Evolutionary conservation across 2,113 vertebrate genomes (phyloP).

Genomic region (Hypomesus transpacificus): DNA sequence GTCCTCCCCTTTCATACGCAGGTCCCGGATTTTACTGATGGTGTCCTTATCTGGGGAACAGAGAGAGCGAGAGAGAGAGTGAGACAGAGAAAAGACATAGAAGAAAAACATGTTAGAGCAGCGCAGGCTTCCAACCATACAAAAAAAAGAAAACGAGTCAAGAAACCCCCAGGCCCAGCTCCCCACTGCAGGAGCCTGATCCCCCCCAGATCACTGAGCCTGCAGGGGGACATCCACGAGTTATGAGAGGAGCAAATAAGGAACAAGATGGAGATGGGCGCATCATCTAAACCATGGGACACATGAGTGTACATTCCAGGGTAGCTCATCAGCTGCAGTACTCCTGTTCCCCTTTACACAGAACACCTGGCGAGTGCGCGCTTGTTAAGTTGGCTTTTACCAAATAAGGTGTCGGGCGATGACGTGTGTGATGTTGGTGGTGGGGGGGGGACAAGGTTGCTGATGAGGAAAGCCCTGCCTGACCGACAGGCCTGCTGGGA

Average conservation of each 20-base stretch:
- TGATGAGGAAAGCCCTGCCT: no score
- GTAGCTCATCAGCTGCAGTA: no score
- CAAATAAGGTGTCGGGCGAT: no score
- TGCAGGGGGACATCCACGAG: constrained; percentile 49
- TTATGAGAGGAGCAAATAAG: no score
- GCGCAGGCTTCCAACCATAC: background rate
- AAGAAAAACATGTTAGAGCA: background rate
- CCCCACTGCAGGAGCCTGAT: constrained; percentile 8
- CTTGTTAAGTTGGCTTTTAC: background rate
- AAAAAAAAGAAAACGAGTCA: constrained; percentile 3
- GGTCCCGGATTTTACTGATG: constrained; percentile 93
- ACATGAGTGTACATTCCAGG: no score
- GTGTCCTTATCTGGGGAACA: constrained; percentile 88
- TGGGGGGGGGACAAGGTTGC: no score
- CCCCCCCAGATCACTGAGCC: constrained; percentile 60
- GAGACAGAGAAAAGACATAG: constrained; percentile 1
- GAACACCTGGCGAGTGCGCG: background rate
- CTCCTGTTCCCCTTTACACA: background rate
- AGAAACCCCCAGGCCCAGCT: background rate
- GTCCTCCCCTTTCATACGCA: constrained; percentile 98
- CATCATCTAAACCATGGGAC: no score
- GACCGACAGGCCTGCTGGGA: no score
- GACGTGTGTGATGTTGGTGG: no score
- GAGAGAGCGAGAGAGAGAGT: constrained; percentile 31
- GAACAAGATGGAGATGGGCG: no score